Evolutionary conservation across 2,113 vertebrate species (phyloP).

Genomic region (Antennarius striatus): DNA sequence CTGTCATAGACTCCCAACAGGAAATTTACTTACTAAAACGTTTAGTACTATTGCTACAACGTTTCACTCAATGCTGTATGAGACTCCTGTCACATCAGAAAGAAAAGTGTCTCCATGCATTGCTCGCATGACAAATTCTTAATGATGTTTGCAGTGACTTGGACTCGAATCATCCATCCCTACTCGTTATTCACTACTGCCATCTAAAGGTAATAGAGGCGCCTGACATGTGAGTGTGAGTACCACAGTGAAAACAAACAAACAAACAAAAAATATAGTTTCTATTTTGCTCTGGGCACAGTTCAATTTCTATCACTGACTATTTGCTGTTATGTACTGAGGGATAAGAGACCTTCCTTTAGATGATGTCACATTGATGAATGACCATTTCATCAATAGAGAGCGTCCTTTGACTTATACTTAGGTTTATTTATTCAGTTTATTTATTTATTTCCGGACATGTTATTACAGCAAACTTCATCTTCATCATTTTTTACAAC

Average conservation of each 20-base stretch:
- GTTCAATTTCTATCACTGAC: conserved; percentile 44
- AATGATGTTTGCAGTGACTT: conserved; percentile 1
- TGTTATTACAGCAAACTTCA: no score
- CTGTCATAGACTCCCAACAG: not conserved
- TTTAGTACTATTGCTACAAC: not conserved
- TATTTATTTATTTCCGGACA: no score
- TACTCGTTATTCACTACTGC: conserved; percentile 44
- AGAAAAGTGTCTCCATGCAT: conserved; percentile 1
- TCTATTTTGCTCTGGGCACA: conserved; percentile 5
- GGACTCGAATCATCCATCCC: not conserved
- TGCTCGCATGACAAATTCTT: conserved; percentile 12
- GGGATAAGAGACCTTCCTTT: not conserved
- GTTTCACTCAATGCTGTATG: conserved; percentile 13
- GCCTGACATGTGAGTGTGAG: not conserved
- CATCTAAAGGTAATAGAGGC: conserved; percentile 43
- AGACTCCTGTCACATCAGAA: conserved; percentile 10
- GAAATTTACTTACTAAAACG: not conserved
- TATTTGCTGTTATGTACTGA: conserved; percentile 7
- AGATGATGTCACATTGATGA: not conserved
- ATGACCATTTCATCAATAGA: not conserved
- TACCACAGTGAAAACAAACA: not conserved
- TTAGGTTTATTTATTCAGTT: no score
- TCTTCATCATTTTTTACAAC: no score
- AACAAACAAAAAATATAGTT: not conserved
- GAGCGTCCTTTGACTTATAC: not conserved